phyloP scores from a whole-genome alignment of 2,113 vertebrate species.

The Oceanodroma tethys region DNA sequence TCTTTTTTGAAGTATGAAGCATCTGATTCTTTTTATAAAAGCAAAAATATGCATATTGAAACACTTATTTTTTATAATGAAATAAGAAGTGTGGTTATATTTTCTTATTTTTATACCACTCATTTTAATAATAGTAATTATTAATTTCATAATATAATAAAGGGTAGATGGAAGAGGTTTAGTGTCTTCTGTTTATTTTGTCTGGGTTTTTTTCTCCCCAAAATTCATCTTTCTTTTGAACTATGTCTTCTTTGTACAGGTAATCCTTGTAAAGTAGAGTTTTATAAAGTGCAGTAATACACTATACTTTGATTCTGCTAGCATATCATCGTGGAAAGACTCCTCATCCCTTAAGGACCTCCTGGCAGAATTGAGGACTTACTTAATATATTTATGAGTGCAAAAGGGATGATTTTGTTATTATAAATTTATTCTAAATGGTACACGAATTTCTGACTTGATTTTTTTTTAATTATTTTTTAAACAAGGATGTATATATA shows the following conservation, averaged over 20 bases:
- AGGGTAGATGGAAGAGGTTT: not conserved
- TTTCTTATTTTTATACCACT: not conserved
- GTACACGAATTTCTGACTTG: not conserved
- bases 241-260: not conserved
- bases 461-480: not conserved
- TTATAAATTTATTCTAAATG: not conserved
- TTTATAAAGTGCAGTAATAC: not conserved
- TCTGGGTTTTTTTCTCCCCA: rapidly evolving
- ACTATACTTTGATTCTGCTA: not conserved
- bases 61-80: not conserved
- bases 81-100: not conserved
- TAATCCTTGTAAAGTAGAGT: not conserved
- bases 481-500: not conserved
- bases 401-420: not conserved
- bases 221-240: not conserved
- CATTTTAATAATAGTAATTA: not conserved
- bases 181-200: not conserved
- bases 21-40: not conserved
- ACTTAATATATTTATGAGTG: not conserved
- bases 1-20: not conserved
- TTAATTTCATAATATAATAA: not conserved
- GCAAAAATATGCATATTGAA: not conserved
- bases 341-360: not conserved
- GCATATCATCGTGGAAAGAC: not conserved
- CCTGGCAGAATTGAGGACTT: not conserved